Evolutionary conservation across 2,113 vertebrate species (phyloP).

Genomic region (Phalacrocorax aristotelis): DNA sequence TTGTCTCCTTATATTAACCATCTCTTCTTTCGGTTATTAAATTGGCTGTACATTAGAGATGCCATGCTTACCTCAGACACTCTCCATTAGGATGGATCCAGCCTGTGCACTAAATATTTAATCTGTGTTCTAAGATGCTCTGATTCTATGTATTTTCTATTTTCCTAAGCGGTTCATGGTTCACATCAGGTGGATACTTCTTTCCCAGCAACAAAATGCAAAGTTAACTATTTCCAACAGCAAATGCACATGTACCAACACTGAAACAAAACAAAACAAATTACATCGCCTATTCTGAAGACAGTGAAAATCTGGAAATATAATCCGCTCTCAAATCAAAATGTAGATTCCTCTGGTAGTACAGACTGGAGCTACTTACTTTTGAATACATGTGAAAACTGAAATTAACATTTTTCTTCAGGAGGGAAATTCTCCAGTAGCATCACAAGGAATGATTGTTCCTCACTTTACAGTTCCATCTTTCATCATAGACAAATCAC

Average conservation of each 20-base stretch:
- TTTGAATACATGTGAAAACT: not conserved
- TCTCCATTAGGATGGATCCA: constrained; percentile 26
- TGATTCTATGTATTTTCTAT: not conserved
- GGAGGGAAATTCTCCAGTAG: not conserved
- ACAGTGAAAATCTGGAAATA: not conserved
- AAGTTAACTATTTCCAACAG: not conserved
- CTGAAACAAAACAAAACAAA: not conserved
- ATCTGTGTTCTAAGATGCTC: not conserved
- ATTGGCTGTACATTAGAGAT: not conserved
- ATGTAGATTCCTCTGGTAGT: not conserved
- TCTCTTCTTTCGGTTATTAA: not conserved
- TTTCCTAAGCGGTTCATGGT: constrained; percentile 13
- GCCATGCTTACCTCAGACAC: constrained; percentile 7
- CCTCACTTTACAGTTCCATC: not conserved
- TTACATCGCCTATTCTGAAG: not conserved
- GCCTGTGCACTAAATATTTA: constrained; percentile 45
- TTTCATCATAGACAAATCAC: not conserved
- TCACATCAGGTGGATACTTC: not conserved
- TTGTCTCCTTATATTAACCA: not conserved
- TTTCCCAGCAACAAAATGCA: not conserved
- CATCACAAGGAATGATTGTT: not conserved
- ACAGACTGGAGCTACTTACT: not conserved
- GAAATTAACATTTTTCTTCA: not conserved
- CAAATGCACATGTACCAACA: not conserved
- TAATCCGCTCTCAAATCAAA: not conserved